phyloP scores from a whole-genome alignment of 2,113 vertebrate species.

The Gymnocephalus cernua region DNA sequence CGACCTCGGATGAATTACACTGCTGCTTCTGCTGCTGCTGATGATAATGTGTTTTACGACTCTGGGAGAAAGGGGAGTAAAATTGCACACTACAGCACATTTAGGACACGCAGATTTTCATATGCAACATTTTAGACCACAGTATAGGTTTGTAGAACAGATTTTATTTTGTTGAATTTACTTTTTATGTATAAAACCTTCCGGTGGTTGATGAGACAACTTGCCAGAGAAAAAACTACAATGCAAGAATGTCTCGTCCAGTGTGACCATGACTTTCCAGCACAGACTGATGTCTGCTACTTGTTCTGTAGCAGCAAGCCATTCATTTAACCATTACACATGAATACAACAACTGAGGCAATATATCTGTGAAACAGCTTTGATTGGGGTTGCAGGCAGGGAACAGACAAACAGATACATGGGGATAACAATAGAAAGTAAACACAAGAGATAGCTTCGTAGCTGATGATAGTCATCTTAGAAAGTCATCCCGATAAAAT shows the following conservation, averaged over 20 bases:
- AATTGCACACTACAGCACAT: constrained; percentile 83
- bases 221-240: constrained; percentile 39
- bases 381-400: constrained; percentile 20
- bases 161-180: constrained; percentile 45
- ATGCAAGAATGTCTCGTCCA: constrained; percentile 11
- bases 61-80: constrained; percentile 71
- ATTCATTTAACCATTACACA: constrained; percentile 30
- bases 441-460: constrained; percentile 63
- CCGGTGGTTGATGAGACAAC: constrained; percentile 32
- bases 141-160: constrained; percentile 38
- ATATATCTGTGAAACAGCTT: constrained; percentile 27
- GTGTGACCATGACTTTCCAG: not conserved
- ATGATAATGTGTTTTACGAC: constrained; percentile 85
- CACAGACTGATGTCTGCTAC: constrained; percentile 20
- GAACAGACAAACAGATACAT: constrained; percentile 33
- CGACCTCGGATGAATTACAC: constrained; percentile 84
- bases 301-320: constrained; percentile 21
- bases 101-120: constrained; percentile 75
- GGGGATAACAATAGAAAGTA: constrained; percentile 67
- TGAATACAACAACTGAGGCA: constrained; percentile 29
- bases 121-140: constrained; percentile 70
- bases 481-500: constrained; percentile 83
- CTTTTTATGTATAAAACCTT: constrained; percentile 38
- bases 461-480: constrained; percentile 80
- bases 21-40: constrained; percentile 80